Conservation (phyloP, 2,113 vertebrate species). For the Daubentonia madagascariensis region DNA sequence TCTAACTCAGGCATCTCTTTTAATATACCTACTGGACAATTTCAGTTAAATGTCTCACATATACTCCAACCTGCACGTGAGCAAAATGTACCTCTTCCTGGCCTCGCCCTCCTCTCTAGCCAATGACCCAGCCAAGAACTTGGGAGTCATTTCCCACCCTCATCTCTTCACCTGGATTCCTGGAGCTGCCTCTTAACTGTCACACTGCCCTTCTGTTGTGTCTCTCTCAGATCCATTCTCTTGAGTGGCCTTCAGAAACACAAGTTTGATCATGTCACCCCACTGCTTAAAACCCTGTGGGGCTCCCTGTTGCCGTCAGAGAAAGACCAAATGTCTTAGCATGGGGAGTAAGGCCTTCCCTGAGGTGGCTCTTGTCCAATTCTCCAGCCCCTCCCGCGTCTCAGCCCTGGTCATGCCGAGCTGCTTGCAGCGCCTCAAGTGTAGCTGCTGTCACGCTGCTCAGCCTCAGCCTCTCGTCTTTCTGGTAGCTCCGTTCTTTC, state of each 20-base stretch:
- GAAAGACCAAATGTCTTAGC: not conserved
- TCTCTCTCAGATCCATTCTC: not conserved
- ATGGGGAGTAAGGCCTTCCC: not conserved
- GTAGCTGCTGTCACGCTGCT: not conserved
- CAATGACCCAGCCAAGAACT: not conserved
- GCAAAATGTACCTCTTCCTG: not conserved
- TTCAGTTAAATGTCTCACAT: not conserved
- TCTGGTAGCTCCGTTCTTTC: not conserved
- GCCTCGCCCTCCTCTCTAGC: not conserved
- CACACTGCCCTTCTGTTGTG: not conserved
- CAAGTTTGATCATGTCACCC: not conserved
- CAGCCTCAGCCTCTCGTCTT: not conserved
- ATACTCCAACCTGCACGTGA: not conserved
- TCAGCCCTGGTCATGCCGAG: not conserved
- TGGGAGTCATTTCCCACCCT: not conserved
- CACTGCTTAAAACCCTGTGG: not conserved
- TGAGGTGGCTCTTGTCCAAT: not conserved
- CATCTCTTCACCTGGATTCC: not conserved
- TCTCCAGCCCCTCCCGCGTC: accelerated
- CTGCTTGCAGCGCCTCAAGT: not conserved
- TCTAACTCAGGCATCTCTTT: not conserved
- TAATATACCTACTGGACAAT: not conserved
- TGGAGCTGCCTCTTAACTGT: not conserved
- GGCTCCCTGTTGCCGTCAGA: not conserved
- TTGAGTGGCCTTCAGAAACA: not conserved